Base-by-base conservation (phyloP, 2,113 vertebrate genomes). In the Gopherus flavomarginatus region DNA sequence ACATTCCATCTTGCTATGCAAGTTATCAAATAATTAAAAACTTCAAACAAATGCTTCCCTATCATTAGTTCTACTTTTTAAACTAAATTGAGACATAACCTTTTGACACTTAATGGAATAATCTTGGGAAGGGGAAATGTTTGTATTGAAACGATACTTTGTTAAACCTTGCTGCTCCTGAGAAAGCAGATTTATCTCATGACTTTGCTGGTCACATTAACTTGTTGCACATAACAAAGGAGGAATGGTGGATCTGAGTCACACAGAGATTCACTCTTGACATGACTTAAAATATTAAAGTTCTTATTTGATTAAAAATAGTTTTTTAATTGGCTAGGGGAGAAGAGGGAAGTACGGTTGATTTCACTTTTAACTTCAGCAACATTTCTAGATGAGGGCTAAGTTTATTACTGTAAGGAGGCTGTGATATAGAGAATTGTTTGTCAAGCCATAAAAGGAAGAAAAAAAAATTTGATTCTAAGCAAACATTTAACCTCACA, bases 401-500 rank as follows among this genome's bases (percentile, higher is more conserved):
- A 94, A 88, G 81, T 75, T 88, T 12, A 27, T 84, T 93, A 83
- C 44, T 7, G 3, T 83, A 83, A 81, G 78, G 83, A 92, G 88
- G 92, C 89, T 82, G 16, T 72, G 72, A 95, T 81, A 49, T 78
- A 94, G 95, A 90, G 94, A 95, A 86, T 91, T 92, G 90, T 97
- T 91, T 97, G 97, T 97, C 92, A 98, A 98, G 98, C 98, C 98
- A 98, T 98, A 98, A 95, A 90, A 90, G 92, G 95, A 96, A 96
- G 92, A 62, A 96, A 93, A 89, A 95, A 92, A 97, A 97, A 94
- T 96, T 80, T 94, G 90, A 97, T 96, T 93, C 92, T 96, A 96
- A 94, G 95, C 91, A 95, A 98, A 93, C 83, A 26, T 94, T 97
- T 57, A 69, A 95, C 95, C 97, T 98, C 97, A 77, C 81, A 42